phyloP scores from a whole-genome alignment of 2,113 vertebrate species.

The Elephantulus edwardii region DNA sequence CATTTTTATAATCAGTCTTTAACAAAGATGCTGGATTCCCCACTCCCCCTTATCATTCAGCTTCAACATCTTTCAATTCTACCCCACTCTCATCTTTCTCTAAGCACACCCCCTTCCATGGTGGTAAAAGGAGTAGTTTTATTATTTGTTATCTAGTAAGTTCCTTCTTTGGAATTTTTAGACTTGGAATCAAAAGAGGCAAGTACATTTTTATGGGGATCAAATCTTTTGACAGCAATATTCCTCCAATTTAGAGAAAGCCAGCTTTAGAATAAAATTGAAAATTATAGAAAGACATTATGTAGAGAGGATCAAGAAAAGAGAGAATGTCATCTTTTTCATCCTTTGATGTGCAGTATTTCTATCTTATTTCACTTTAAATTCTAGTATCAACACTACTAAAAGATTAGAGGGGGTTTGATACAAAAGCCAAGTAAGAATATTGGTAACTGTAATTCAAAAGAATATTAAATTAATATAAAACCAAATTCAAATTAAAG shows the following conservation, averaged over 20 bases:
- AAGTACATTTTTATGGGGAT: not conserved
- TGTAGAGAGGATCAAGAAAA: not conserved
- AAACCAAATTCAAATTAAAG: not conserved
- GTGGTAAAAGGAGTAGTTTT: not conserved
- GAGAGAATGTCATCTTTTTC: not conserved
- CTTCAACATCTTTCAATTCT: not conserved
- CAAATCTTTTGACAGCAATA: not conserved
- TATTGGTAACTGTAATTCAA: not conserved
- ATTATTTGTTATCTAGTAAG: not conserved
- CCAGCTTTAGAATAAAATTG: not conserved
- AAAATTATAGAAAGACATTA: not conserved
- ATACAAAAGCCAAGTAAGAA: not conserved
- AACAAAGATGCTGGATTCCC: not conserved
- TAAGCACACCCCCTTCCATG: not conserved
- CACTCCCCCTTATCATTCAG: not conserved
- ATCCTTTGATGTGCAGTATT: not conserved
- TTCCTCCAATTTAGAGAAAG: not conserved
- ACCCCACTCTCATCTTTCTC: not conserved
- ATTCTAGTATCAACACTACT: not conserved
- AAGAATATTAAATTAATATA: not conserved
- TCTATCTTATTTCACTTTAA: not conserved
- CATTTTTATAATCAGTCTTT: not conserved
- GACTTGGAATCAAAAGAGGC: not conserved
- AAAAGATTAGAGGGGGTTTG: not conserved
- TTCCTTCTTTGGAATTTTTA: not conserved